phyloP scores from a whole-genome alignment of 1,140 invertebrate species.

The Propsilocerus akamusi region DNA sequence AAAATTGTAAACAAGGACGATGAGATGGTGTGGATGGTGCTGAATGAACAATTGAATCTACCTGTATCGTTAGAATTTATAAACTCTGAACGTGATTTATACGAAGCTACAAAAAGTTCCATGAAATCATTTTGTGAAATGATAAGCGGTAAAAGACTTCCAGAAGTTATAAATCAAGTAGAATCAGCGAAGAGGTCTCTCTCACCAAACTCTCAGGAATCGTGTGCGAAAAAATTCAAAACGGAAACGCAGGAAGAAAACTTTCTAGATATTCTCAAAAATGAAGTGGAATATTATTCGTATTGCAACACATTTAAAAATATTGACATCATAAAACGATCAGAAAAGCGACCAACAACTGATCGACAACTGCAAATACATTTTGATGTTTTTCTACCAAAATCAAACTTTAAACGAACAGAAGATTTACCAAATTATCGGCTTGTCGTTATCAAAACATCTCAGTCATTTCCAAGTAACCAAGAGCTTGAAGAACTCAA shows the following conservation, averaged over 20 bases:
- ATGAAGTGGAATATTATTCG: background rate
- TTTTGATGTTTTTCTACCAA: background rate
- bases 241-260: background rate
- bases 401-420: background rate
- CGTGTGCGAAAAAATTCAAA: background rate
- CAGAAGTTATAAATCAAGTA: background rate
- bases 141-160: background rate
- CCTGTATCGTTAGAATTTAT: background rate
- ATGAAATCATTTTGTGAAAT: background rate
- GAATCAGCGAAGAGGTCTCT: background rate
- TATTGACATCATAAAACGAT: background rate
- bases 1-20: background rate
- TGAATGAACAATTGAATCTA: background rate
- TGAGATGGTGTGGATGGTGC: background rate
- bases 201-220: background rate
- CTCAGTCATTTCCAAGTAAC: background rate
- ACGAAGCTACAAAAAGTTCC: background rate
- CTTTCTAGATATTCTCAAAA: background rate
- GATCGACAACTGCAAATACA: background rate
- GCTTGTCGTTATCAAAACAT: background rate
- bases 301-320: background rate
- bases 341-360: background rate
- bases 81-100: background rate
- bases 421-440: background rate
- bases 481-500: background rate